These are phyloP conservation scores for Tyrophagus putrescentiae DNA, from an alignment of 1,140 invertebrate genomes.

Conservation along the genomic window DNA sequence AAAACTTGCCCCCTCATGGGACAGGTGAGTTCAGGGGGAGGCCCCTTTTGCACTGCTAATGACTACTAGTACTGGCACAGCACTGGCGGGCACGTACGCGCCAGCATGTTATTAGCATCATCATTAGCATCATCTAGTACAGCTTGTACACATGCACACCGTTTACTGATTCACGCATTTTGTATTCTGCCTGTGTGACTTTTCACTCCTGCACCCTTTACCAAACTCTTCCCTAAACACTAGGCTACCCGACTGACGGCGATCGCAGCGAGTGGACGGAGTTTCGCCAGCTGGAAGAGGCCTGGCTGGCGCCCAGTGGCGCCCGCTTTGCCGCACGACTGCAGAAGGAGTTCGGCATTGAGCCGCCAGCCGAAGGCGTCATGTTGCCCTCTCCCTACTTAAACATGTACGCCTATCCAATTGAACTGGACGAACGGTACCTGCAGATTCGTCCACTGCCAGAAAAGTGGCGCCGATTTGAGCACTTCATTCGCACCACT, in stretches of 20 bases:
- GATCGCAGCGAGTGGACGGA: background rate
- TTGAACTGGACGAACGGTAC: slow-evolving; percentile 24
- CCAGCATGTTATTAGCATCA: no score
- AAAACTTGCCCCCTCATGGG: slow-evolving; percentile 7
- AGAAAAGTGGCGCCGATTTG: slow-evolving; percentile 4
- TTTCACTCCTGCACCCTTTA: no score
- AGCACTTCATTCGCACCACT: slow-evolving; percentile 16
- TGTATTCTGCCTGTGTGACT: background rate
- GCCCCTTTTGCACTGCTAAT: no score
- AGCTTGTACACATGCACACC: no score
- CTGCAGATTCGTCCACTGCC: slow-evolving; percentile 4
- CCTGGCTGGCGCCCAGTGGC: background rate
- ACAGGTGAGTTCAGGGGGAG: no score
- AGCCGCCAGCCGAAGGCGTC: background rate
- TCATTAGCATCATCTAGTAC: no score
- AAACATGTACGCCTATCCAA: slow-evolving; percentile 21
- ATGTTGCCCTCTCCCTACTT: slow-evolving; percentile 15
- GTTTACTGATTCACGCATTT: background rate
- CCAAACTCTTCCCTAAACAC: no score
- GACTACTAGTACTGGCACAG: no score
- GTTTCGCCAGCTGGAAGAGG: background rate
- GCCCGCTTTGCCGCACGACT: background rate
- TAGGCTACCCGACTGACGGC: slow-evolving; percentile 9
- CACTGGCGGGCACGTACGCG: no score
- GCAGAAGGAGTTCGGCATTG: background rate